Conservation (phyloP, 30 jellyfish, hydroid and myxozoan species). For the Cassiopea xamachana region DNA sequence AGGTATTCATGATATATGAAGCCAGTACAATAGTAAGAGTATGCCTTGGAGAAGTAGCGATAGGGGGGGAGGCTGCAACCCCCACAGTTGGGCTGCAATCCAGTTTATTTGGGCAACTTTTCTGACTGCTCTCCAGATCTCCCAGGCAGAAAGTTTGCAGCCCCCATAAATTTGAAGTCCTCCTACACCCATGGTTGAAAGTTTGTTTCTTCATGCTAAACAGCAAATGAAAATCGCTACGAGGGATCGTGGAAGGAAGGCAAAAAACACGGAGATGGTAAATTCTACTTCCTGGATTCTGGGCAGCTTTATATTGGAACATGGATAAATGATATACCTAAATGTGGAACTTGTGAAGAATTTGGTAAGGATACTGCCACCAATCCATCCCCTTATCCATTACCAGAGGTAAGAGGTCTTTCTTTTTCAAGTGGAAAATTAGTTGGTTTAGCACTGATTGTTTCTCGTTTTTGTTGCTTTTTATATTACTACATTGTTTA, state of each 20-base stretch:
- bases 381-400: slow-evolving; percentile 80
- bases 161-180: too few species aligned
- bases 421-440: neutral
- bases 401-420: slow-evolving; percentile 85
- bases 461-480: too few species aligned
- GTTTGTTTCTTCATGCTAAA: neutral
- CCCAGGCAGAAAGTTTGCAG: too few species aligned
- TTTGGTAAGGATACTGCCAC: slow-evolving; percentile 91
- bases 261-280: slow-evolving; percentile 96
- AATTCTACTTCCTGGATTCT: slow-evolving; percentile 84
- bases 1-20: too few species aligned
- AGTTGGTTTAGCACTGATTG: too few species aligned
- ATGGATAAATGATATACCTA: slow-evolving; percentile 88
- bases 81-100: too few species aligned
- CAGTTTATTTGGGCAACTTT: too few species aligned
- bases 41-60: too few species aligned
- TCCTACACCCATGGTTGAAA: neutral
- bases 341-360: slow-evolving; percentile 96
- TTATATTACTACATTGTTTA: too few species aligned
- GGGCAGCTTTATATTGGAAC: slow-evolving; percentile 95
- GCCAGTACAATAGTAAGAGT: too few species aligned
- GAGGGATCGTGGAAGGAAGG: slow-evolving; percentile 97
- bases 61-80: too few species aligned
- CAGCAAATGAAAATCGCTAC: slow-evolving; percentile 96
- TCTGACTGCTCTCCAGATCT: too few species aligned